Evolutionary conservation across 2,797 vertebrate genomes (phyloP).

Genomic region (Merluccius polli): DNA sequence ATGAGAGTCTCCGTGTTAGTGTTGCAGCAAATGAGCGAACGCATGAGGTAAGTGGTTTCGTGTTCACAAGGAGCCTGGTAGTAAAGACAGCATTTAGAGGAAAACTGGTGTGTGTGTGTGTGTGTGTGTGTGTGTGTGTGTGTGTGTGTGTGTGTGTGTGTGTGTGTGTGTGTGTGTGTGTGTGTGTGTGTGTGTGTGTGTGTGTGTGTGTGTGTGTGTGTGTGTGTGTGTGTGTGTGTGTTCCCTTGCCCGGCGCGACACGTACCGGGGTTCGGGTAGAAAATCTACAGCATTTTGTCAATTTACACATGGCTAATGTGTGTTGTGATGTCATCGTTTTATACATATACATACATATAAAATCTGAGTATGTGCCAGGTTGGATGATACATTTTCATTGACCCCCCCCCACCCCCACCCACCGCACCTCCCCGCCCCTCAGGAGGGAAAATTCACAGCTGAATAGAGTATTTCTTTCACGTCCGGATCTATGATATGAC

Average conservation of each 20-base stretch:
- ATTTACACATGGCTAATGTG: conserved; percentile 50
- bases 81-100: neutral
- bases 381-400: neutral
- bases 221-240: too few relatives aligned
- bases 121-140: too few relatives aligned
- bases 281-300: conserved; percentile 9
- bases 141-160: too few relatives aligned
- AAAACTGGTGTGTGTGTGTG: too few relatives aligned
- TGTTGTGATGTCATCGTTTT: conserved; percentile 47
- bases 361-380: conserved; percentile 1
- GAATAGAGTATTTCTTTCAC: conserved; percentile 50
- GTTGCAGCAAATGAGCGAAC: conserved; percentile 66
- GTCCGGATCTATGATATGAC: conserved; percentile 55
- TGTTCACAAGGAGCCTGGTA: conserved; percentile 79
- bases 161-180: neutral
- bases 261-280: conserved; percentile 1
- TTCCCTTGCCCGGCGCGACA: neutral
- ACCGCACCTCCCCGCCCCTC: neutral
- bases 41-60: conserved; percentile 90
- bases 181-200: neutral
- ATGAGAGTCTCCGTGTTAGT: conserved; percentile 66
- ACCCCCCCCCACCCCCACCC: neutral
- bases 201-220: neutral
- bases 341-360: conserved; percentile 16
- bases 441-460: conserved; percentile 48